Evolutionary conservation across 2,113 vertebrate genomes (phyloP).

Genomic region (Sula dactylatra): DNA sequence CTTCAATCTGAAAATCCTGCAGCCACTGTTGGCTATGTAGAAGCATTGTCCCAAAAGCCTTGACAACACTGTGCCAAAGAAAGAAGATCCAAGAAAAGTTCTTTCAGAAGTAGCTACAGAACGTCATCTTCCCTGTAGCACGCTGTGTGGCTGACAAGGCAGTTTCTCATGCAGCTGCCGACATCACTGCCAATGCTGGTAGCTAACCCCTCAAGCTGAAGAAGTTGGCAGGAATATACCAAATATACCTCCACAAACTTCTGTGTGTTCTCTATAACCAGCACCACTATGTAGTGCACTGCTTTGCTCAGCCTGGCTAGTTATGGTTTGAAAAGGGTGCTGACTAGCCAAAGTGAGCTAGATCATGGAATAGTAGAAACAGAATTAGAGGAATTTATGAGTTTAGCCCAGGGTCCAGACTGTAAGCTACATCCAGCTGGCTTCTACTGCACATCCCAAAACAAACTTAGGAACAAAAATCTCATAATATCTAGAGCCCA

Average conservation of each 20-base stretch:
- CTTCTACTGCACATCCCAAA: not conserved
- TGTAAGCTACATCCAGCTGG: not conserved
- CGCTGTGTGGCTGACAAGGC: not conserved
- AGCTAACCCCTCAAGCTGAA: not conserved
- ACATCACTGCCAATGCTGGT: not conserved
- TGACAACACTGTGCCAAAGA: not conserved
- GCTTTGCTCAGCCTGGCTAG: not conserved
- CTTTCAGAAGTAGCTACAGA: not conserved
- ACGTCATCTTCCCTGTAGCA: not conserved
- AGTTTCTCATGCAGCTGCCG: not conserved
- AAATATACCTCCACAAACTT: not conserved
- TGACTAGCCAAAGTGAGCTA: not conserved
- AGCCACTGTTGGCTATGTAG: not conserved
- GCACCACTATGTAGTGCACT: fast-evolving
- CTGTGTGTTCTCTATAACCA: not conserved
- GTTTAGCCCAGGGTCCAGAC: not conserved
- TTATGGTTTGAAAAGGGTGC: not conserved
- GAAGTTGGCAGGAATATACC: not conserved
- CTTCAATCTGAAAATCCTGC: not conserved
- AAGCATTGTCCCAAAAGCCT: not conserved
- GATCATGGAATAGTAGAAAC: not conserved
- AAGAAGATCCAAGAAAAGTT: not conserved
- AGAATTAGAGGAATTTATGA: not conserved
- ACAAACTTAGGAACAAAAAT: not conserved
- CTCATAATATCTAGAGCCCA: not conserved